Evolutionary conservation across 2,797 vertebrate species (phyloP).

Genomic region (Notoglanidium macrostoma): DNA sequence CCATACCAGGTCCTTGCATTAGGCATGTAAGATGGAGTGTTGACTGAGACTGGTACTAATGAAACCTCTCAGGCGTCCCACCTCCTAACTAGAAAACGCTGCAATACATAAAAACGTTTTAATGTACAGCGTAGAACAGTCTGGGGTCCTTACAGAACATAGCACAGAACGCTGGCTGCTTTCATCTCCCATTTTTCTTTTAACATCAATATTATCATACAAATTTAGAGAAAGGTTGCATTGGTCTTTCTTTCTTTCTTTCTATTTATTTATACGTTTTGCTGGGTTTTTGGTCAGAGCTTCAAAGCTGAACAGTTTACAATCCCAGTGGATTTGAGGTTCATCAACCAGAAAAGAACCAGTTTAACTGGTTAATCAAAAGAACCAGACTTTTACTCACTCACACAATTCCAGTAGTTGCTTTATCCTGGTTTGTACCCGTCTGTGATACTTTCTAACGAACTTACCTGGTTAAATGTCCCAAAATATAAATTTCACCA

Average conservation of each 20-base stretch:
- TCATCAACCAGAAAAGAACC: too few relatives aligned
- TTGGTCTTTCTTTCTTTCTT: neutral
- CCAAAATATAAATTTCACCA: neutral
- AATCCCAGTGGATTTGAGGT: neutral
- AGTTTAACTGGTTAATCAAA: too few relatives aligned
- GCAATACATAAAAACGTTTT: conserved; percentile 9
- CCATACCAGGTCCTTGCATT: conserved; percentile 21
- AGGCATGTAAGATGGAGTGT: conserved; percentile 17
- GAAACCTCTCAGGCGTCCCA: neutral
- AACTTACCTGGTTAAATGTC: neutral
- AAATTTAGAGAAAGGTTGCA: neutral
- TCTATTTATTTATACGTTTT: neutral
- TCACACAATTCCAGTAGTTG: neutral
- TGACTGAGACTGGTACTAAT: conserved; percentile 15
- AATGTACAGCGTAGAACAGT: too few relatives aligned
- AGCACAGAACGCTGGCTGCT: neutral
- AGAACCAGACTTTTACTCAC: neutral
- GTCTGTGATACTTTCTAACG: neutral
- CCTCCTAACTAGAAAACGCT: conserved; percentile 10
- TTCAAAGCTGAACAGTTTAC: neutral
- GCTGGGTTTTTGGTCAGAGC: neutral
- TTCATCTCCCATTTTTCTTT: neutral
- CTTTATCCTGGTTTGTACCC: neutral
- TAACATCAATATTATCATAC: neutral
- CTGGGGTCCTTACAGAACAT: neutral